Evolutionary conservation across 2,797 vertebrate genomes (phyloP).

Genomic region (Chrysocyon brachyurus): DNA sequence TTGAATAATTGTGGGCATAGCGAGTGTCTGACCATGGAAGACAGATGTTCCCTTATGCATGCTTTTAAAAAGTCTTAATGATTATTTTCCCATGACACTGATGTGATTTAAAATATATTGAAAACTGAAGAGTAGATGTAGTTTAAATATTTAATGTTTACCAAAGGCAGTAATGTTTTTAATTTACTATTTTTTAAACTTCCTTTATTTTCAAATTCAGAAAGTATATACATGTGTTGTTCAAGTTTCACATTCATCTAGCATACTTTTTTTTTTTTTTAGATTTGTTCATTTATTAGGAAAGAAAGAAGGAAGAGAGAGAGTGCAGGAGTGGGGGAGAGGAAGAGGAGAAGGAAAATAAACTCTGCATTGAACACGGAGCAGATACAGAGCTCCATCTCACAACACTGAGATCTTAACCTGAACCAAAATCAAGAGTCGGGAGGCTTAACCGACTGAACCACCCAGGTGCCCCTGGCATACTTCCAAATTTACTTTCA

Average conservation of each 20-base stretch:
- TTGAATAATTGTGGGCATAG: background rate
- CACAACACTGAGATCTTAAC: background rate
- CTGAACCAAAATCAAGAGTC: background rate
- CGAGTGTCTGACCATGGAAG: background rate
- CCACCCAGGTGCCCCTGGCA: background rate
- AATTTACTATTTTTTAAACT: background rate
- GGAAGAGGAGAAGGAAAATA: background rate
- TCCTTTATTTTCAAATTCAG: background rate
- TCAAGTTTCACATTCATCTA: background rate
- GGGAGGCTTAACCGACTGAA: background rate
- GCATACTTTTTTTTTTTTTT: background rate
- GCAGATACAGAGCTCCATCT: background rate
- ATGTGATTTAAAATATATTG: background rate
- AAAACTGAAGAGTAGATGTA: background rate
- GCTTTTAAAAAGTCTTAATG: background rate
- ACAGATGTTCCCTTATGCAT: background rate
- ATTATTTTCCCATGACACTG: background rate
- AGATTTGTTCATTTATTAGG: background rate
- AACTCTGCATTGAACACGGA: background rate
- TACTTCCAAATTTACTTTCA: background rate
- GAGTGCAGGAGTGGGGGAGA: background rate
- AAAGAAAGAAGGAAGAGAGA: background rate
- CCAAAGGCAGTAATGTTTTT: background rate
- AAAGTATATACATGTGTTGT: background rate
- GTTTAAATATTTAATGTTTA: background rate